Evolutionary conservation across 2,113 vertebrate genomes (phyloP), one percentile per base, ranked within the genome.

Genomic region (Uria lomvia): DNA sequence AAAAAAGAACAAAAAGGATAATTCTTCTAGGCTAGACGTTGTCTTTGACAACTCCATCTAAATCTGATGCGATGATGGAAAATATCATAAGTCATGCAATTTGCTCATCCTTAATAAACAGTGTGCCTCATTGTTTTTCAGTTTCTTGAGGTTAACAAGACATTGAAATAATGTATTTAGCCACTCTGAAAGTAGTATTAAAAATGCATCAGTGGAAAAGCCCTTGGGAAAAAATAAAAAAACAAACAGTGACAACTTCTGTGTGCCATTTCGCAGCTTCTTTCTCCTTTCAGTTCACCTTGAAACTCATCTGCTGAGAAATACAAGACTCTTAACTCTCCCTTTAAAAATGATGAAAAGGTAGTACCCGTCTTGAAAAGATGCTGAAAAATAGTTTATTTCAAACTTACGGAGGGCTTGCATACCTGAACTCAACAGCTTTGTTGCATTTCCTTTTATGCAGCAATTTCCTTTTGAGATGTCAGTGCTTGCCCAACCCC

Each of bases 401-500:
- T 49, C 24, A 87, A 87, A 90, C 14, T 3, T 52, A 21, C 7
- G 36, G 23, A 34, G 14, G 62, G 24, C 9, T 36, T 68, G 18
- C 22, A 49, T 40, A 60, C 21, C 20, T 56, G 49, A 72, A 42
- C 11, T 63, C 43, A 72, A 22, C 4, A 63, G 30, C 15, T 59
- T 63, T 26, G 7, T 19, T 65, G 11, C 43, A 8, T 58, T 72
- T 59, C 17, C 9, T 68, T 52, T 40, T 18, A 12, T 32, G 30
- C 11, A 77, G 34, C 9, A 68, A 42, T 55, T 84, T 76, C 9
- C 75, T 27, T 67, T 50, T 60, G 36, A 91, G 15, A 68, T 29
- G 21, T 38, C 32, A 0, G 0, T 50, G 7, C 27, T 40, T 75
- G 56, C 18, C 12, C 45, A 81, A 11, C 10, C 8, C 22, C 22